phyloP scores from a whole-genome alignment of 2,113 vertebrate genomes.

The Phylloscopus trochiloides region DNA sequence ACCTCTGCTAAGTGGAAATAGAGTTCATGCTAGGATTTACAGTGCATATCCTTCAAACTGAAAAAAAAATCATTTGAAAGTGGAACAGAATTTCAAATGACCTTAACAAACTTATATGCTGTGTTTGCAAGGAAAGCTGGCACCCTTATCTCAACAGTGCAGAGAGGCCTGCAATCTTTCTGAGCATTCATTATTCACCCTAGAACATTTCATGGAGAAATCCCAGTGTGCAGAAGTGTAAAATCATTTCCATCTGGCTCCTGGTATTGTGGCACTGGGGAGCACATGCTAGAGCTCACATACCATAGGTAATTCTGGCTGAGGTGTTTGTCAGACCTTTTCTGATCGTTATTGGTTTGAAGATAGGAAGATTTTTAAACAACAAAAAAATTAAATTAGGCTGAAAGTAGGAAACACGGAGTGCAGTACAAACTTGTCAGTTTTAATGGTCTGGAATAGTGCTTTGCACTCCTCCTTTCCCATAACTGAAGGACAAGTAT shows the following conservation, averaged over 20 bases:
- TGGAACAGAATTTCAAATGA: conserved; percentile 15
- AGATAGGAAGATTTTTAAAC: neutral
- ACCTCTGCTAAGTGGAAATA: neutral
- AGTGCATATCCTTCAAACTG: neutral
- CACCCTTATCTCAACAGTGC: neutral
- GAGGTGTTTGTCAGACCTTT: neutral
- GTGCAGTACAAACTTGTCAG: neutral
- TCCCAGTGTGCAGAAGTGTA: neutral
- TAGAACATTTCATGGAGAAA: neutral
- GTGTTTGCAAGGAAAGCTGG: neutral
- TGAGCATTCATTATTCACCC: neutral
- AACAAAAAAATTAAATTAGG: neutral
- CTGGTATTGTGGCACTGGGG: neutral
- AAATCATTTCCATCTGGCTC: neutral
- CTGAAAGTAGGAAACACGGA: neutral
- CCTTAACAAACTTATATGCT: neutral
- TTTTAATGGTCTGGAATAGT: neutral
- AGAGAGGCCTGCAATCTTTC: neutral
- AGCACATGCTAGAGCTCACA: neutral
- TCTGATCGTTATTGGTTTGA: neutral
- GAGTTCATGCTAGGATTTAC: neutral
- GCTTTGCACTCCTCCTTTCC: neutral
- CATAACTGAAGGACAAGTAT: neutral
- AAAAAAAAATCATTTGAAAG: neutral
- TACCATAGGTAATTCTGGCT: neutral